phyloP scores from a whole-genome alignment of 2,888 invertebrate genomes.

The Scaeva pyrastri region DNA sequence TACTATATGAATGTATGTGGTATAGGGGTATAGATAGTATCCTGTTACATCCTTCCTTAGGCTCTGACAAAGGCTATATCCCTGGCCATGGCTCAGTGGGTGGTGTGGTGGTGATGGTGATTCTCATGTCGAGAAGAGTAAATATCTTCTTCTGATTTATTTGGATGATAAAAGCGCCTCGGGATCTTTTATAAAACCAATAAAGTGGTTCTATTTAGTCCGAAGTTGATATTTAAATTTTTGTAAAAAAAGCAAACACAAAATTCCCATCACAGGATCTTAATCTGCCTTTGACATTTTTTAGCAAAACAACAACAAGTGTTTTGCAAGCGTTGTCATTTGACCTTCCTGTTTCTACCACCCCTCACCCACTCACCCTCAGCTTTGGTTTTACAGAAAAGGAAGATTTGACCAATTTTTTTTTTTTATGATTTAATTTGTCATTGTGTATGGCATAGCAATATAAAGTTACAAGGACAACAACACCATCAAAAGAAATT shows the following conservation, averaged over 20 bases:
- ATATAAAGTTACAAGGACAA: not conserved
- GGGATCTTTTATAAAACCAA: constrained; percentile 45
- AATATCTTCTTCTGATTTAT: constrained; percentile 68
- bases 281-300: constrained; percentile 47
- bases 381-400: not conserved
- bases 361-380: constrained; percentile 1
- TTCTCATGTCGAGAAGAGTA: constrained; percentile 40
- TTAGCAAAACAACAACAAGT: constrained; percentile 57
- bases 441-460: not conserved
- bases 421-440: constrained; percentile 48
- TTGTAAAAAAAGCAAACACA: constrained; percentile 48
- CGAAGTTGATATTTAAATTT: constrained; percentile 72
- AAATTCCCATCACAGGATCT: constrained; percentile 18
- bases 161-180: constrained; percentile 57
- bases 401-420: constrained; percentile 55
- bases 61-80: too few relatives aligned
- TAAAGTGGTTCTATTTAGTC: constrained; percentile 57
- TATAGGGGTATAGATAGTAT: constrained; percentile 32
- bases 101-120: constrained; percentile 43
- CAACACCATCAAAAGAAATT: not conserved
- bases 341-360: not conserved
- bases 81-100: constrained; percentile 28
- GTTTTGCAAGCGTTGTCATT: constrained; percentile 46
- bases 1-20: too few relatives aligned
- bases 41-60: constrained; percentile 67